Base-by-base conservation (phyloP, 2,113 vertebrate species). In the Charina bottae region DNA sequence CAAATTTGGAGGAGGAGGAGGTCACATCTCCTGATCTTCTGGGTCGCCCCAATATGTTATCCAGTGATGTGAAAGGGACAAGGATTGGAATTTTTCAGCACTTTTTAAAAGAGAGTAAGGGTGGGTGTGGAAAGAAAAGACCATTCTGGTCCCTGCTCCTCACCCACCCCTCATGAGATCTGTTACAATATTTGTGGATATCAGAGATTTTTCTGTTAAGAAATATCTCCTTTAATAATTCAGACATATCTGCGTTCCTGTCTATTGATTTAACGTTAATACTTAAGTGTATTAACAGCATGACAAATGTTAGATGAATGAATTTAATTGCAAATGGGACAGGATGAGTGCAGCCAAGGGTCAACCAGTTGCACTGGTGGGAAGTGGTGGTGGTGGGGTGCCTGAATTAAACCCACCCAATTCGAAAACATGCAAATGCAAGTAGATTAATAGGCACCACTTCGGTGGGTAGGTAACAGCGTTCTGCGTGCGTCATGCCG, bases 291-390 rank as follows among this genome's bases (percentile, higher is more conserved):
- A n/a, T 37, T 6, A 17, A 21, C n/a, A 6, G 68, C 60, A 11
- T 87, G 33, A 91, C 85, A 87, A 46, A 91, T 54, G 72, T n/a
- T 33, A 23, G 21, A 53, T 62, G 68, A 54, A 92, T 84, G 87
- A 84, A 54, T 89, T 89, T 62, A 58, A 89, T 89, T 62, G 53
- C 56, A 54, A 24, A 23, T 49, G 62, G 56, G 62, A 91, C 37
- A 78, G 53, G 11, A 58, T 21, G 7, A 49, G 17, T 12, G 15
- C 24, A 21, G 64, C 83, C 83, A 53, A 53, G 49, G 12, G 24
- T 85, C 42, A 21, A 4, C 10, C 83, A 84, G 21, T 49, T 21
- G 46, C 42, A 4, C 23, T 84, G 83, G 42, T 49, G 11, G 83
- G 42, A 23, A 24, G 23, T 49, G 23, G 46, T 49, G 10, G 42